phyloP scores from a whole-genome alignment of 1,140 invertebrate species.

The Elysia chlorotica region DNA sequence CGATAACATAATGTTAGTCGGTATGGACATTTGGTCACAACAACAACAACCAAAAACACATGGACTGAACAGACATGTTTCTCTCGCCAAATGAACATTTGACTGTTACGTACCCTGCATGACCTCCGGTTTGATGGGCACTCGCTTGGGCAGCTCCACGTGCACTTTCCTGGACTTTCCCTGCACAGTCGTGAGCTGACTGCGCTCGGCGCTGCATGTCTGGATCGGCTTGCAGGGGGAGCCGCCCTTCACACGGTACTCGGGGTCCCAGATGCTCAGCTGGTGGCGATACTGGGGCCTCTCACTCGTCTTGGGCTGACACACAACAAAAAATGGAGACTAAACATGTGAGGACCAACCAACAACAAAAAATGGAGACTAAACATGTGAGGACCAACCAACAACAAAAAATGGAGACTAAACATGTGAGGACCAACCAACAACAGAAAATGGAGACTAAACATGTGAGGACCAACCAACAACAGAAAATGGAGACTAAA shows the following conservation, averaged over 20 bases:
- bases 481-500: not conserved
- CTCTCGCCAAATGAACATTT: too few species aligned
- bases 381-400: not conserved
- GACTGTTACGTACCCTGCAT: too few species aligned
- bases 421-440: not conserved
- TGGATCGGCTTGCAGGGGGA: constrained; percentile 12
- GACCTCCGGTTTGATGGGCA: too few species aligned
- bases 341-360: not conserved
- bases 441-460: not conserved
- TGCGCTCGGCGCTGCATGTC: not conserved
- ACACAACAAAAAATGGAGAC: not conserved
- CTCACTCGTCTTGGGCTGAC: not conserved
- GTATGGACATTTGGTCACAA: too few species aligned
- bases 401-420: not conserved
- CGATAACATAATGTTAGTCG: too few species aligned
- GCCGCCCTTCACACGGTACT: not conserved
- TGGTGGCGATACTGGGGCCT: constrained; percentile 4
- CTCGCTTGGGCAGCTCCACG: too few species aligned
- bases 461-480: not conserved
- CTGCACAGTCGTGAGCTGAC: too few species aligned
- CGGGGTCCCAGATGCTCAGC: constrained; percentile 11
- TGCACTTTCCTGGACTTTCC: too few species aligned
- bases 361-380: not conserved
- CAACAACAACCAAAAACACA: too few species aligned
- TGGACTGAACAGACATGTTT: too few species aligned